phyloP scores from a whole-genome alignment of 2,113 vertebrate species.

The Martes martes region DNA sequence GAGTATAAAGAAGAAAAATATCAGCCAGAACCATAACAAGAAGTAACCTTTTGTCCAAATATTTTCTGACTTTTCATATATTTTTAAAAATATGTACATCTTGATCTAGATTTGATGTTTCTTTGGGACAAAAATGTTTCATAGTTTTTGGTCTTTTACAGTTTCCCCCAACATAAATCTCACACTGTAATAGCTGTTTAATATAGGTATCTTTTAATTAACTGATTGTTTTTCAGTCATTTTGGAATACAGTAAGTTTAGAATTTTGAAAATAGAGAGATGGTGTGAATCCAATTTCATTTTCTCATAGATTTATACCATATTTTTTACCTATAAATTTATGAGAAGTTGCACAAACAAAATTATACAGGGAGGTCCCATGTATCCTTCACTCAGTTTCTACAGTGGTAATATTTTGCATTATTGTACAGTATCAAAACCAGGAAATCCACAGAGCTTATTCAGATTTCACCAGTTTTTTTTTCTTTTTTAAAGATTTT shows the following conservation, averaged over 20 bases:
- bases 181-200: not conserved
- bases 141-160: not conserved
- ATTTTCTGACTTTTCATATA: not conserved
- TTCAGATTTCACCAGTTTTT: not conserved
- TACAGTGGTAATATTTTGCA: not conserved
- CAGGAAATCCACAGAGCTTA: not conserved
- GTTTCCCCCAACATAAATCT: not conserved
- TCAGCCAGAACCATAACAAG: not conserved
- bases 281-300: not conserved
- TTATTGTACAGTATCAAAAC: not conserved
- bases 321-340: not conserved
- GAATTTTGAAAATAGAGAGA: not conserved
- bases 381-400: not conserved
- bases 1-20: not conserved
- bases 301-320: not conserved
- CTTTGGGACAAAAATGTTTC: not conserved
- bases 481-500: not conserved
- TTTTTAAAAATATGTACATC: not conserved
- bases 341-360: not conserved
- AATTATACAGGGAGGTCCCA: not conserved
- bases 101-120: conserved; percentile 14
- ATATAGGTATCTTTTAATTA: not conserved
- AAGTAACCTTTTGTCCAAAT: not conserved
- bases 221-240: not conserved
- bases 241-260: not conserved